Percentiles rank a stretch among this genome's conserved stretches.
Evolutionary conservation across 2,797 vertebrate genomes (phyloP).

Genomic region (Hydrophis major): DNA sequence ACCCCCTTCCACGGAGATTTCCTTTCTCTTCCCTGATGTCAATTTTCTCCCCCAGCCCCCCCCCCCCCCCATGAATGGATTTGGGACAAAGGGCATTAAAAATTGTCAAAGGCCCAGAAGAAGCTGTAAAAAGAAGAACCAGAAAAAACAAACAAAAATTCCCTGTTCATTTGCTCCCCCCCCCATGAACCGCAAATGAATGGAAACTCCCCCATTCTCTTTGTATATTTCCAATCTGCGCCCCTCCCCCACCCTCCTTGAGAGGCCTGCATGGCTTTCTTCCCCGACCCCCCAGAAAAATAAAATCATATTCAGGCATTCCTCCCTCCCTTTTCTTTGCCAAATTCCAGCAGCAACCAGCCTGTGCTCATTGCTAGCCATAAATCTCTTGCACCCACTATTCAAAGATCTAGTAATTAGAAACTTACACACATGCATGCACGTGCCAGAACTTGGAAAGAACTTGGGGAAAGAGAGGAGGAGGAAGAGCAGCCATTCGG

Average conservation of each 20-base stretch:
- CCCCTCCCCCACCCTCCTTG: background rate
- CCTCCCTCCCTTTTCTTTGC: background rate
- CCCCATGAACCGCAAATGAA: background rate
- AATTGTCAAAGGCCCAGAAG: background rate
- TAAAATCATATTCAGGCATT: too few relatives aligned
- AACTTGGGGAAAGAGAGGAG: constrained; percentile 55
- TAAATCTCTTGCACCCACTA: constrained; percentile 96
- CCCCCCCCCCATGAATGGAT: background rate
- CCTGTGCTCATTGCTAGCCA: constrained; percentile 68
- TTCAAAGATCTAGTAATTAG: constrained; percentile 84
- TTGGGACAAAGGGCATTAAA: background rate
- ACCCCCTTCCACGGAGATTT: background rate
- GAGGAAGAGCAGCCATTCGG: too few relatives aligned
- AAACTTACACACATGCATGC: too few relatives aligned
- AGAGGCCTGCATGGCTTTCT: background rate
- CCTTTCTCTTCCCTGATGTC: background rate
- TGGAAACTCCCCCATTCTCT: background rate
- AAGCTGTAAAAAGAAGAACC: background rate
- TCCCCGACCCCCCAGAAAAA: background rate
- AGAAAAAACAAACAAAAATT: too few relatives aligned
- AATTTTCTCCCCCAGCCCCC: background rate
- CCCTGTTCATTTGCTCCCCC: too few relatives aligned
- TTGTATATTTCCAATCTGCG: background rate
- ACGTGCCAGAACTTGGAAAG: constrained; percentile 74
- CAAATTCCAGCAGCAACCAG: constrained; percentile 28